Conservation (phyloP, 2,113 vertebrate species). For the Cyphomyrus plagiostoma region DNA sequence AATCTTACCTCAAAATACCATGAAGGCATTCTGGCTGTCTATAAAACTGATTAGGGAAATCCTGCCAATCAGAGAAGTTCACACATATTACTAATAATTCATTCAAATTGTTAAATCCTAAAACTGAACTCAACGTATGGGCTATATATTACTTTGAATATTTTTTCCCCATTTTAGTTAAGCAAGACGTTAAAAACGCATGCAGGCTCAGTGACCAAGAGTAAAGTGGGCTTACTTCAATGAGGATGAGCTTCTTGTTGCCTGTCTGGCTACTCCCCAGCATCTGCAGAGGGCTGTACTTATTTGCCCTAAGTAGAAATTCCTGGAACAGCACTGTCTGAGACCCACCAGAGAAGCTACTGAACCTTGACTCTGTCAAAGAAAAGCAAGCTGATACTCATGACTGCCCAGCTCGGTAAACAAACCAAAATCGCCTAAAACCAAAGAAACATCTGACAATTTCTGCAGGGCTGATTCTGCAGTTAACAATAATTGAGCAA, state of each 20-base stretch:
- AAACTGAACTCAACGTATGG: neutral
- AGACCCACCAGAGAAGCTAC: slow-evolving; percentile 60
- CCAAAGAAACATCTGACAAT: neutral
- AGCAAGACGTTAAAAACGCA: neutral
- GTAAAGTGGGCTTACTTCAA: slow-evolving; percentile 69
- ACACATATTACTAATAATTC: neutral
- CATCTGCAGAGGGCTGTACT: slow-evolving; percentile 85
- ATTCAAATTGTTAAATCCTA: neutral
- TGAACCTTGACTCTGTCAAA: slow-evolving; percentile 61
- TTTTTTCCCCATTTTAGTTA: neutral
- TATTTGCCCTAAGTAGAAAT: slow-evolving; percentile 87
- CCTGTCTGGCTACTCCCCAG: slow-evolving; percentile 60
- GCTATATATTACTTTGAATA: neutral
- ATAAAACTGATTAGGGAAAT: slow-evolving; percentile 94
- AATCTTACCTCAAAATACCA: slow-evolving; percentile 77
- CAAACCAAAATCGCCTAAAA: neutral
- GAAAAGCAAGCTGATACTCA: neutral
- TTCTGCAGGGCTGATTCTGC: neutral
- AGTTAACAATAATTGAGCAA: neutral
- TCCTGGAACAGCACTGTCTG: slow-evolving; percentile 78
- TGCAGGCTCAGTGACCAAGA: neutral
- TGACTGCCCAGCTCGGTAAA: neutral
- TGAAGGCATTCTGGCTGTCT: slow-evolving; percentile 75
- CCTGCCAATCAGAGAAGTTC: slow-evolving; percentile 54
- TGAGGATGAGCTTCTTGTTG: slow-evolving; percentile 75